Evolutionary conservation across 2,113 vertebrate species (phyloP).

Genomic region (Mastomys natalensis): DNA sequence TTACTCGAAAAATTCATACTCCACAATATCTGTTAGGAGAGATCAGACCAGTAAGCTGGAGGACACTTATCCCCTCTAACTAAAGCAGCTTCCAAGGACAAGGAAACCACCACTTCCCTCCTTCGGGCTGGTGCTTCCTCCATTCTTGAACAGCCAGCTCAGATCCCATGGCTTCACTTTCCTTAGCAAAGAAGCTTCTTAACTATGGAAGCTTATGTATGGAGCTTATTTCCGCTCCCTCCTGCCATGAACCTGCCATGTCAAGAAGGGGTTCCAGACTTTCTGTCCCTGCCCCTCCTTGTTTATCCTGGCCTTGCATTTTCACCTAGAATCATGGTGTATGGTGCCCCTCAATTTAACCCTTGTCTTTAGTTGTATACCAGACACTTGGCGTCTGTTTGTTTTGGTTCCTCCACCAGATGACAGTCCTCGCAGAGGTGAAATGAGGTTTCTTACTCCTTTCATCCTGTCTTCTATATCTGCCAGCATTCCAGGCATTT

Average conservation of each 20-base stretch:
- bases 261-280: neutral
- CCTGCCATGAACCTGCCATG: neutral
- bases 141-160: neutral
- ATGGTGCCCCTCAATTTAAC: too few relatives aligned
- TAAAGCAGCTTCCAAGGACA: conserved; percentile 52
- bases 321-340: neutral
- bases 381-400: neutral
- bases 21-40: neutral
- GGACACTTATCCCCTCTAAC: neutral
- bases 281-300: neutral
- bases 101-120: neutral
- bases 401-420: neutral
- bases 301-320: neutral
- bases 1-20: neutral
- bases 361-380: neutral
- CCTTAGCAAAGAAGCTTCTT: neutral
- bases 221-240: neutral
- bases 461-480: neutral
- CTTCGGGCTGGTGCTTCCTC: neutral
- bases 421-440: neutral
- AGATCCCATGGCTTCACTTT: neutral
- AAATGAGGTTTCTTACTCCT: neutral
- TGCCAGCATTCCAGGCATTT: neutral
- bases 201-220: too few relatives aligned
- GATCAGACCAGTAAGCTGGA: neutral